Evolutionary conservation across 2,797 vertebrate genomes (phyloP), one percentile per base, ranked within the genome.

Genomic region (Anguilla anguilla): DNA sequence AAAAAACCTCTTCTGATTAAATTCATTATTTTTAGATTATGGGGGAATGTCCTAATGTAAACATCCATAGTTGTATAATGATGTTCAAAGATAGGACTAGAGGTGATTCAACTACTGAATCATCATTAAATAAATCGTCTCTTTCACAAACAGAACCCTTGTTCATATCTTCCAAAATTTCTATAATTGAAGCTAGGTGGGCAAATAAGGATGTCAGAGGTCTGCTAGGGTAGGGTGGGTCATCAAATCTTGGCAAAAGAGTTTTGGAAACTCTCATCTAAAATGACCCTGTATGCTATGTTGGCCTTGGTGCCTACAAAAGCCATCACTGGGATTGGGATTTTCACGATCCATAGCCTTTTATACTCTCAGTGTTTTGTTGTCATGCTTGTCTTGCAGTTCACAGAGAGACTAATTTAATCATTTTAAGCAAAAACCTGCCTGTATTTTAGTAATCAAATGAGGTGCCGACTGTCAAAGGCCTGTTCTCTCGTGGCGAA

Each of bases 81-180:
- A 11, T 67, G 11, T 88, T 88, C 64, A 88, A 81, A 46, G 74
- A 77, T 67, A 35, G 61, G 57, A 88, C 55, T 43, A 67, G 49
- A 57, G 15, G 22, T 88, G 35, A 19, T 85, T 85, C 7, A 9
- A 46, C 43, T 46, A 46, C 6, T 46, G 43, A 46, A 46, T 46
- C 43, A 46, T 46, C 43, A 46, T 46, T 46, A 85, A 61, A 81
- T 43, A 55, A 88, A 39, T 49, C 49, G 59, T 3, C 35, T 59
- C 39, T 79, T 51, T 84, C 84, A 61, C 51, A 85, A 57, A 59
- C 84, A 59, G 67, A 88, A 85, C 55, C 22, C 51, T 35, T 49
- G 31, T 85, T 64, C 49, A 57, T 46, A 46, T 85, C 87, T 87
- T 61, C 81, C n/a, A n/a, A 51, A 57, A 86, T 83, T 85, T 61